Percentiles rank a stretch among this genome's conserved stretches.
These are phyloP conservation scores for Teleogryllus oceanicus DNA, from an alignment of 2,888 invertebrate species.

Conservation along the genomic window DNA sequence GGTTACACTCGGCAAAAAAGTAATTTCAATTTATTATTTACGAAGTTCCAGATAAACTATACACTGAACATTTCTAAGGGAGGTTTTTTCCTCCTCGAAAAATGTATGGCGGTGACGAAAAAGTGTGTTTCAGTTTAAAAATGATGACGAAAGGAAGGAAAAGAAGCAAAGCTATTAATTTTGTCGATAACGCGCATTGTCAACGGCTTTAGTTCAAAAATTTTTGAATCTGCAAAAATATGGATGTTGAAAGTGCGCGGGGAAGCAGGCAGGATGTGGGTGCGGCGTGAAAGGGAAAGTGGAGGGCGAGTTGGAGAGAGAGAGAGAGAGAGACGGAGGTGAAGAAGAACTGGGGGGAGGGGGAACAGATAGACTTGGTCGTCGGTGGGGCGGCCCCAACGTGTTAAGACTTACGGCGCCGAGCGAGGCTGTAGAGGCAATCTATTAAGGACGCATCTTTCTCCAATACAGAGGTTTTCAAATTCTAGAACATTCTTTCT, in stretches of 20 bases:
- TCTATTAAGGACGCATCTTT: constrained; percentile 4
- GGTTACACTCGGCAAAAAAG: constrained; percentile 24
- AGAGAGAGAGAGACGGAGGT: constrained; percentile 3
- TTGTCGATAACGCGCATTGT: constrained; percentile 43
- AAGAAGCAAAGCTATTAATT: constrained; percentile 44
- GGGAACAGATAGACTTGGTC: not conserved
- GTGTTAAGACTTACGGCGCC: not conserved
- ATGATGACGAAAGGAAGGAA: constrained; percentile 43
- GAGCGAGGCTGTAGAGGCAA: not conserved
- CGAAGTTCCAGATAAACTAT: constrained; percentile 45
- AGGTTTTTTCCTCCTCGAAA: constrained; percentile 12
- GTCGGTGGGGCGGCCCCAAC: not conserved
- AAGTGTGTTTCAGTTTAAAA: constrained; percentile 34
- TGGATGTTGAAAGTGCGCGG: constrained; percentile 21
- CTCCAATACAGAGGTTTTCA: not conserved
- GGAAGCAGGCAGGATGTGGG: not conserved
- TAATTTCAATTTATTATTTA: constrained; percentile 49
- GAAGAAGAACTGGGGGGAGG: constrained; percentile 19
- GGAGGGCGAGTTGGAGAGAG: not conserved
- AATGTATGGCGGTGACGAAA: constrained; percentile 32
- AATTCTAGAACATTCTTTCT: too few species aligned
- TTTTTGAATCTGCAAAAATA: constrained; percentile 32
- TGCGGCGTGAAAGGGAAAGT: constrained; percentile 18
- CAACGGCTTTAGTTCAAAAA: constrained; percentile 31
- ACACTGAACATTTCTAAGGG: constrained; percentile 34